phyloP scores from a whole-genome alignment of 2,888 invertebrate genomes.

The Venusia cambrica region DNA sequence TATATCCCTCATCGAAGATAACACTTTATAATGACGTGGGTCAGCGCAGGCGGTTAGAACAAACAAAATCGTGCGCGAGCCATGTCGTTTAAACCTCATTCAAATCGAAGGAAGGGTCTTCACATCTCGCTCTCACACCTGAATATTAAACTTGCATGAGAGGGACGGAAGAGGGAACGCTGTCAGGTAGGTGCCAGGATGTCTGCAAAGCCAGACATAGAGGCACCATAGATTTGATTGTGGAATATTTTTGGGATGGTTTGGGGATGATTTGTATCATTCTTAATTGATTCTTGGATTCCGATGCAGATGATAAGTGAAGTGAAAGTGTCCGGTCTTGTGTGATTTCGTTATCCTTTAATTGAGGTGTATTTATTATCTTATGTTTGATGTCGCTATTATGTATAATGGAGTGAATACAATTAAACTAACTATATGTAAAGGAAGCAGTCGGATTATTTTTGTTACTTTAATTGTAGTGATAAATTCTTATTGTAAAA shows the following conservation, averaged over 20 bases:
- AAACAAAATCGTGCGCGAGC: constrained; percentile 52
- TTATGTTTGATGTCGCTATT: no score
- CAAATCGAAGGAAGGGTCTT: constrained; percentile 38
- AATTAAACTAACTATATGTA: no score
- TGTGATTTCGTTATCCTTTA: no score
- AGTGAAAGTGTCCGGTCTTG: constrained; percentile 8
- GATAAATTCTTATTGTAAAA: no score
- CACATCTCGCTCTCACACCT: constrained; percentile 27
- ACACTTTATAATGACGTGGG: constrained; percentile 78
- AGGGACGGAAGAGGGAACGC: constrained; percentile 49
- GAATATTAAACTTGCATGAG: constrained; percentile 24
- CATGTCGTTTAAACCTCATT: constrained; percentile 46
- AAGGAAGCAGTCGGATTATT: no score
- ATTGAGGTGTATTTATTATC: no score
- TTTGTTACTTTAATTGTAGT: no score
- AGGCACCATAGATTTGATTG: constrained; percentile 62
- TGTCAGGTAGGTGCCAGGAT: constrained; percentile 72
- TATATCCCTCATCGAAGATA: constrained; percentile 75
- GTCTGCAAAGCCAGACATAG: constrained; percentile 70
- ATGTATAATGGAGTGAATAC: no score
- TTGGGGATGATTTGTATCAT: constrained; percentile 26
- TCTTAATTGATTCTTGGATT: constrained; percentile 30
- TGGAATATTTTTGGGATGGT: constrained; percentile 40
- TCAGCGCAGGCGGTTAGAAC: constrained; percentile 76
- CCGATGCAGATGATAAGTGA: constrained; percentile 16